A percentile compares a stretch with the other conserved stretches of the same genome.
phyloP scores from a whole-genome alignment of 2,113 vertebrate genomes.

The Ahaetulla prasina region DNA sequence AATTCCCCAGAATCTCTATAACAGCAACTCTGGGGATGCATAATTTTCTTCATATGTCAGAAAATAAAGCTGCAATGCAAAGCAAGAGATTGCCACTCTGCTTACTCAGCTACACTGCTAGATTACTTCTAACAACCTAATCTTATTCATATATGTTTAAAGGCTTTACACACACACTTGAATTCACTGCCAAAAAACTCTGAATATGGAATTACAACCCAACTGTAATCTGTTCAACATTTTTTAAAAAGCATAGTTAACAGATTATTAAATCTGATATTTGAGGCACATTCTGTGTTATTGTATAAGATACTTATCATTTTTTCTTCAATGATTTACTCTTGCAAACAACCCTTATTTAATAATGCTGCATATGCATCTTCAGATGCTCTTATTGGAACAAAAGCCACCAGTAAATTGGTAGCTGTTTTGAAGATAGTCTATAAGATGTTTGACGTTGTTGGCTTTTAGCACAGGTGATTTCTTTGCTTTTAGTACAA shows the following conservation, averaged over 20 bases:
- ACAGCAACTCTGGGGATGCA: not conserved
- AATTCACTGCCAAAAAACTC: not conserved
- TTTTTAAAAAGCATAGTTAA: not conserved
- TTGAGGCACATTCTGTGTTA: not conserved
- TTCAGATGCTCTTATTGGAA: conserved; percentile 7
- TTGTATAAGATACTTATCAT: not conserved
- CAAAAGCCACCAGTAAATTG: conserved; percentile 29
- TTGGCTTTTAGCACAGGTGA: not conserved
- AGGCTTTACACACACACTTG: not conserved
- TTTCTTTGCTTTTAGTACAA: not conserved
- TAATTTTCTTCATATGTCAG: not conserved
- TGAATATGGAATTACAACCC: not conserved
- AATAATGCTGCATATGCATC: conserved; percentile 4
- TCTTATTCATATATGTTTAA: not conserved
- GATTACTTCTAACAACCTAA: not conserved
- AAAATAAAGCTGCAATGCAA: not conserved
- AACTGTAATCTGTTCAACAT: not conserved
- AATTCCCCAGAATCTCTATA: not conserved
- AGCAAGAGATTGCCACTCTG: not conserved
- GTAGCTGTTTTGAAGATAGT: not conserved
- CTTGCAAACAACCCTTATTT: not conserved
- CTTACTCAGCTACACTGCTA: not conserved
- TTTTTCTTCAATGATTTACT: not conserved
- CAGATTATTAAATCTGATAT: not conserved
- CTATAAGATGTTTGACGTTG: not conserved